phyloP scores from a whole-genome alignment of 2,888 invertebrate species.

The Vesta saturnalis region DNA sequence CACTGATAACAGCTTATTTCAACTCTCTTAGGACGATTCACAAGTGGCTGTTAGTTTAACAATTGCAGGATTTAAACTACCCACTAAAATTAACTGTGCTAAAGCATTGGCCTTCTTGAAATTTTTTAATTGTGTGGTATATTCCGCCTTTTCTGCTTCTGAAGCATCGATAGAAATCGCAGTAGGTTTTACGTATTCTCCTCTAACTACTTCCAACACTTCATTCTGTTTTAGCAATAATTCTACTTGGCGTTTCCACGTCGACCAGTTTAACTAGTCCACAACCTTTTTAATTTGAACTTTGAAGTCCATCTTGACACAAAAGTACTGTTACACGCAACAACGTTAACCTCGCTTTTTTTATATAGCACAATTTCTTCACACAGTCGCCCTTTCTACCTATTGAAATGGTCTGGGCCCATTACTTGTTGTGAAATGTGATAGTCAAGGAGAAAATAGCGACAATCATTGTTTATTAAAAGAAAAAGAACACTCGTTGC shows the following conservation, averaged over 20 bases:
- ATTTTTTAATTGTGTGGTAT: neutral
- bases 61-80: neutral
- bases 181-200: neutral
- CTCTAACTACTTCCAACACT: neutral
- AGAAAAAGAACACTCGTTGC: too few species aligned
- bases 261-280: too few species aligned
- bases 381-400: too few species aligned
- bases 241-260: neutral
- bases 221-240: neutral
- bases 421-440: too few species aligned
- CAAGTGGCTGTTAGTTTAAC: neutral
- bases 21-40: neutral
- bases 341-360: too few species aligned
- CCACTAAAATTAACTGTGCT: neutral
- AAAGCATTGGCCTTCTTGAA: constrained; percentile 4
- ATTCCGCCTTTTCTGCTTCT: neutral
- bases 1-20: neutral
- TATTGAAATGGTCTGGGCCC: too few species aligned
- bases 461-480: too few species aligned
- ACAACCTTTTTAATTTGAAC: too few species aligned
- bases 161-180: neutral
- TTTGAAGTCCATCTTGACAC: too few species aligned
- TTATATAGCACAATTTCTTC: too few species aligned
- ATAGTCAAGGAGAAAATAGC: too few species aligned
- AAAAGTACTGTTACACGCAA: too few species aligned